Percentiles rank a stretch among this genome's conserved stretches.
Conservation (phyloP, 2,888 invertebrate genomes). For the Nymphalis polychloros region DNA sequence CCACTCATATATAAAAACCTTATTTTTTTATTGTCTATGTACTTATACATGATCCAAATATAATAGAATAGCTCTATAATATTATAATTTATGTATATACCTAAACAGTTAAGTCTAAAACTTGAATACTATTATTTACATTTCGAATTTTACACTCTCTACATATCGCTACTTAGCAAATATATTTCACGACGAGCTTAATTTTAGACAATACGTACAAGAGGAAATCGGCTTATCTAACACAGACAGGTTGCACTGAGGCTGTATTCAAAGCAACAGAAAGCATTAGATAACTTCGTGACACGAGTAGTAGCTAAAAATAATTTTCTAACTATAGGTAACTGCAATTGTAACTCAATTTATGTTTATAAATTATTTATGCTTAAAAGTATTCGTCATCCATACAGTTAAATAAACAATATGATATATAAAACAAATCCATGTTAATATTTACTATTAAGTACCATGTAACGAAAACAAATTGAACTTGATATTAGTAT, state of each 20-base stretch:
- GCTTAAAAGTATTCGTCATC: too few species aligned
- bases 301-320: constrained; percentile 19
- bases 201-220: constrained; percentile 57
- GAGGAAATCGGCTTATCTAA: constrained; percentile 60
- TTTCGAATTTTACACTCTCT: constrained; percentile 1
- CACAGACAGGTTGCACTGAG: constrained; percentile 49
- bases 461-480: too few species aligned
- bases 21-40: too few species aligned
- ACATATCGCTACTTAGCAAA: constrained; percentile 5
- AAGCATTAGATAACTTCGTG: constrained; percentile 30
- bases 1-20: too few species aligned
- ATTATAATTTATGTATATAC: not conserved
- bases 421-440: too few species aligned
- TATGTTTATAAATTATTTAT: too few species aligned
- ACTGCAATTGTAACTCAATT: not conserved
- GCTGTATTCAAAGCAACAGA: constrained; percentile 29
- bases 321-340: not conserved
- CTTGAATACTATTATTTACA: not conserved
- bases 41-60: too few species aligned
- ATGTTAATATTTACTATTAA: too few species aligned
- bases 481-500: too few species aligned
- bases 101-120: not conserved
- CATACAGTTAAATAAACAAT: too few species aligned
- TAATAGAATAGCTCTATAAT: too few species aligned
- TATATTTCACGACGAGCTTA: constrained; percentile 52